A percentile compares a stretch with the other conserved stretches of the same genome.
These are phyloP conservation scores for Otolemur crassicaudatus DNA, from an alignment of 2,797 vertebrate genomes.

Conservation along the genomic window DNA sequence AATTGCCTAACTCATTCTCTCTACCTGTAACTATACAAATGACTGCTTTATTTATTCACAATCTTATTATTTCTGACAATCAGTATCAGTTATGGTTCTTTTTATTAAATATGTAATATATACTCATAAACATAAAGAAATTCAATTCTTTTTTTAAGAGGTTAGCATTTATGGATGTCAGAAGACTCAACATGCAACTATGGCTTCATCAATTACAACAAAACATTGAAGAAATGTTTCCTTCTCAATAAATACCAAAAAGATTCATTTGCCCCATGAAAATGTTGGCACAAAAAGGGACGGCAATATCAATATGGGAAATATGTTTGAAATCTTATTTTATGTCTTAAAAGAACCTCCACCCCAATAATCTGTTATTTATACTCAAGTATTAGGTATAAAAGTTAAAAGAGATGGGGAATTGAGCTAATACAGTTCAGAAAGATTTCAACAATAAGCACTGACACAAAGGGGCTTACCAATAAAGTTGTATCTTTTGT, in stretches of 20 bases:
- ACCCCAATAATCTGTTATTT: neutral
- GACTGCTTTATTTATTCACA: conserved; percentile 78
- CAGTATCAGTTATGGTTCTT: conserved; percentile 76
- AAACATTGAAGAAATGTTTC: conserved; percentile 43
- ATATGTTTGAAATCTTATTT: neutral
- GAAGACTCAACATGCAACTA: conserved; percentile 47
- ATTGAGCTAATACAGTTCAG: neutral
- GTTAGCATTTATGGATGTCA: conserved; percentile 55
- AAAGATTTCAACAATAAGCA: conserved; percentile 3
- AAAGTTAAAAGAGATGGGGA: neutral
- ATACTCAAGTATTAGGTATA: neutral
- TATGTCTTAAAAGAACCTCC: conserved; percentile 8
- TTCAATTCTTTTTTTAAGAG: conserved; percentile 69
- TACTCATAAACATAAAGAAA: conserved; percentile 67
- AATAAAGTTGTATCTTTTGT: neutral
- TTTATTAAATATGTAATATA: conserved; percentile 75
- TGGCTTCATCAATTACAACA: conserved; percentile 47
- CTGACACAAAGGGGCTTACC: neutral
- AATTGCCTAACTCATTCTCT: conserved; percentile 79
- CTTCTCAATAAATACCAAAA: neutral
- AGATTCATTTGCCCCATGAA: neutral
- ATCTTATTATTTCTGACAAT: conserved; percentile 81
- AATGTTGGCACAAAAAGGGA: neutral
- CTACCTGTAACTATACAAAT: conserved; percentile 66
- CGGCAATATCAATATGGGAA: conserved; percentile 8